Evolutionary conservation across 2,888 invertebrate genomes (phyloP).

Genomic region (Acleris cristana): DNA sequence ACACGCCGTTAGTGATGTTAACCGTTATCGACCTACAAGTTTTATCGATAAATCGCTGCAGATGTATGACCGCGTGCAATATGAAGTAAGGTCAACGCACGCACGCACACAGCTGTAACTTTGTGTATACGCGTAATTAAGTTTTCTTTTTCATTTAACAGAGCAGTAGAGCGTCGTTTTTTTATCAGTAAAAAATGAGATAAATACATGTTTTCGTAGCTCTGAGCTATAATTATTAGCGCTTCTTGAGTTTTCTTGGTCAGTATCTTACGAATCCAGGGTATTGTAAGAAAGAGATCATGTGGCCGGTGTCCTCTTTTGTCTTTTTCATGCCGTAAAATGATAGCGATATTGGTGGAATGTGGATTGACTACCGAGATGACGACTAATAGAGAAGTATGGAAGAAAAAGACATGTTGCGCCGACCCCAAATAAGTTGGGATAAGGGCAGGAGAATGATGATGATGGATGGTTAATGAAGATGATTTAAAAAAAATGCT

Average conservation of each 20-base stretch:
- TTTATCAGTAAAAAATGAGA: not conserved
- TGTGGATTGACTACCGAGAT: too few relatives aligned
- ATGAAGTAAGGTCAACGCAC: conserved; percentile 63
- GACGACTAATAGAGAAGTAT: too few relatives aligned
- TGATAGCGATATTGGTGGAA: too few relatives aligned
- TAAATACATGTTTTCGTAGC: not conserved
- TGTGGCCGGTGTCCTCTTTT: too few relatives aligned
- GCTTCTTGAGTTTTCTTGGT: not conserved
- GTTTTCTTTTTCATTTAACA: conserved; percentile 33
- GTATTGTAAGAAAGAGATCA: too few relatives aligned
- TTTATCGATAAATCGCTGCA: conserved; percentile 49
- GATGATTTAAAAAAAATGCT: too few relatives aligned
- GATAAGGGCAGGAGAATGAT: too few relatives aligned
- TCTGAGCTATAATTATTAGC: conserved; percentile 1
- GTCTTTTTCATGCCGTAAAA: too few relatives aligned
- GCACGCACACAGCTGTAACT: conserved; percentile 1
- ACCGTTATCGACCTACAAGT: conserved; percentile 37
- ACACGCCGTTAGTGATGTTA: conserved; percentile 21
- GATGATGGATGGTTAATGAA: too few relatives aligned
- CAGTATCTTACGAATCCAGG: too few relatives aligned
- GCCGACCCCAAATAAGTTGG: too few relatives aligned
- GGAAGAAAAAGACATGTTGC: too few relatives aligned
- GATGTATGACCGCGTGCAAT: conserved; percentile 65
- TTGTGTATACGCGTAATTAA: conserved; percentile 25
- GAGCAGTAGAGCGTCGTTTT: conserved; percentile 12